These are phyloP conservation scores for Papilio machaon DNA, from an alignment of 1,140 invertebrate species.

Conservation along the genomic window DNA sequence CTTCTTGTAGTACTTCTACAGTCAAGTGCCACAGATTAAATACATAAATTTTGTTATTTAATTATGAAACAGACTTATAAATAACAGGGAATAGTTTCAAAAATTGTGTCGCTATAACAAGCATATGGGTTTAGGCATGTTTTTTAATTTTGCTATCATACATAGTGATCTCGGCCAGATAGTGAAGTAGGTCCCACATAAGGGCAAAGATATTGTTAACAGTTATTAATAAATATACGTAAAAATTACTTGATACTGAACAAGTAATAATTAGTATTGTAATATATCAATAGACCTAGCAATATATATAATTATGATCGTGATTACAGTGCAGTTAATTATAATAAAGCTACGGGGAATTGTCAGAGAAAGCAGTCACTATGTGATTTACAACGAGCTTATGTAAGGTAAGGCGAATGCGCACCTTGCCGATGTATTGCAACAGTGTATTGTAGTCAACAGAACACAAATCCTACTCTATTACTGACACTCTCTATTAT, in stretches of 20 bases:
- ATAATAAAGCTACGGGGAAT: constrained; percentile 7
- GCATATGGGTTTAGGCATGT: no score
- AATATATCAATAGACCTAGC: background rate
- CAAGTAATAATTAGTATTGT: background rate
- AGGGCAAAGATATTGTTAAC: no score
- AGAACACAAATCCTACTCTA: background rate
- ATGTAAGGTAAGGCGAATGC: background rate
- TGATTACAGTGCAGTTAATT: constrained; percentile 4
- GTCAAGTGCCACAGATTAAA: background rate
- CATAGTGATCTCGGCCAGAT: no score
- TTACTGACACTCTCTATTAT: background rate
- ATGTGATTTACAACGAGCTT: background rate
- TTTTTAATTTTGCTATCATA: no score
- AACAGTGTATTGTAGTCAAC: background rate
- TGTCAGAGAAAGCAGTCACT: background rate
- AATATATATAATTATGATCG: constrained; percentile 5
- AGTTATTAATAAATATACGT: no score
- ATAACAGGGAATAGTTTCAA: no score
- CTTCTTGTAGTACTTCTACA: background rate
- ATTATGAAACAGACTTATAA: no score
- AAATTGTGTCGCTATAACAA: no score
- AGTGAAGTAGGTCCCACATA: no score
- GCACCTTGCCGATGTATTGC: background rate
- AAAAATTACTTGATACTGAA: background rate
- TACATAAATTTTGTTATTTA: no score